Evolutionary conservation across 2,888 invertebrate genomes (phyloP), one percentile per base, ranked within the genome.

Genomic region (Pyrrhosoma nymphula): DNA sequence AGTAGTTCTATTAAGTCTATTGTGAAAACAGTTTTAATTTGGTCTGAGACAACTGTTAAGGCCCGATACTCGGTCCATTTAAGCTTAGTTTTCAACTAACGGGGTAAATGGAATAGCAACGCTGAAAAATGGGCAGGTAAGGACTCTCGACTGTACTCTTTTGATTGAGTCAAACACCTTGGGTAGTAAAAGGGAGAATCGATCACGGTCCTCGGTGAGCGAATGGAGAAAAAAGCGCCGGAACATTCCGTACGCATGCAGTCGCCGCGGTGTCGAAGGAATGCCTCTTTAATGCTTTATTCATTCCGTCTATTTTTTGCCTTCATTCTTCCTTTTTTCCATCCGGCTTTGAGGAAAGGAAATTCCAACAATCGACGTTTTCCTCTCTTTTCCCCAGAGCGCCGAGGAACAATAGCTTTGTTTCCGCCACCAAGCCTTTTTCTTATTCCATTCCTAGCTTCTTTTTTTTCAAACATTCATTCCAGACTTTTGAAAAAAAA

Each of bases 301-400:
- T 82, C 82, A 82, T 35, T 82, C 69, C 69, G n/a, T 0, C 69
- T 69, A 8, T 26, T 60, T 82, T 82, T 82, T 35, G 14, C 14
- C 35, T 23, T 35, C 30, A 16, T 82, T 1, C 82, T 16, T 35
- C 20, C 20, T 60, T 60, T 60, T 60, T 35, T 82, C n/a, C 23
- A 69, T 82, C 35, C 35, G 82, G 18, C 82, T 82, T 82, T 82
- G 82, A 30, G 82, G 8, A 8, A 82, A 82, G 82, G 30, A 82
- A 82, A 82, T 30, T 82, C 82, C 35, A 82, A 82, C 82, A 82
- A 82, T 82, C 82, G 82, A 82, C 82, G 35, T 82, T 82, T 82
- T 82, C 82, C 82, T 35, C 82, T 82, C 82, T 82, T 82, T 82
- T 35, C 82, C 35, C 35, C 35, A 14, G 82, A 82, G 82, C 35